Percentiles rank a stretch among this genome's conserved stretches.
Conservation (phyloP, 2,888 invertebrate genomes). For the Phyllotreta striolata region DNA sequence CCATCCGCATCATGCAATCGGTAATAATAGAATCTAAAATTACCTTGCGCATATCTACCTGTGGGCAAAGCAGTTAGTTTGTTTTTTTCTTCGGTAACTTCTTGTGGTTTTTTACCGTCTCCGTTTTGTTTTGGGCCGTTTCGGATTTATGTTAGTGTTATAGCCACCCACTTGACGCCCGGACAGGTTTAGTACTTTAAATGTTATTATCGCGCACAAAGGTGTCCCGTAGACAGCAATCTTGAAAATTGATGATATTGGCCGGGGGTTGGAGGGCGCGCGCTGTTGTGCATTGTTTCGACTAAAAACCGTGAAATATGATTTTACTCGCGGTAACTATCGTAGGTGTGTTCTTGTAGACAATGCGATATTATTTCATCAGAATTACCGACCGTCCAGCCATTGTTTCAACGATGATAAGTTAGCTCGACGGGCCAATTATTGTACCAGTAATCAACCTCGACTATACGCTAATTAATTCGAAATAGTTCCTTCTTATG, state of each 20-base stretch:
- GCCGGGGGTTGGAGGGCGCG: slow-evolving; percentile 21
- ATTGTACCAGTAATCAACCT: too few relatives aligned
- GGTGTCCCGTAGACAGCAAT: slow-evolving; percentile 32
- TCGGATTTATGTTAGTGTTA: slow-evolving; percentile 29
- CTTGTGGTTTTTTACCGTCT: slow-evolving; percentile 19
- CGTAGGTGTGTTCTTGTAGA: slow-evolving; percentile 5
- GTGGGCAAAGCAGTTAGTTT: slow-evolving; percentile 29
- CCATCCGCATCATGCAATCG: slow-evolving; percentile 33
- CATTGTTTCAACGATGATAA: too few relatives aligned
- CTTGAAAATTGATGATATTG: slow-evolving; percentile 30
- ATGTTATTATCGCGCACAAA: slow-evolving; percentile 30
- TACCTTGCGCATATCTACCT: slow-evolving; percentile 34
- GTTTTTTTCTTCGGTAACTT: slow-evolving; percentile 10
- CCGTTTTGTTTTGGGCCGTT: slow-evolving; percentile 20
- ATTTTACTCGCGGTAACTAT: slow-evolving; percentile 10
- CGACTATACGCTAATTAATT: too few relatives aligned
- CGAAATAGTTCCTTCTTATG: too few relatives aligned
- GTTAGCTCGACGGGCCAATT: too few relatives aligned
- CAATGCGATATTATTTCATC: background rate
- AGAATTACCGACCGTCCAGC: too few relatives aligned
- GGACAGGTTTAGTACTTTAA: slow-evolving; percentile 31
- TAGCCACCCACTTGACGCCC: slow-evolving; percentile 30
- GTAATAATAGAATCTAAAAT: slow-evolving; percentile 36
- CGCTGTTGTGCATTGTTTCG: slow-evolving; percentile 24
- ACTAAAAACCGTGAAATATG: background rate